Base-by-base conservation (phyloP, 2,797 vertebrate species). In the Alcedo quadribrachys region DNA sequence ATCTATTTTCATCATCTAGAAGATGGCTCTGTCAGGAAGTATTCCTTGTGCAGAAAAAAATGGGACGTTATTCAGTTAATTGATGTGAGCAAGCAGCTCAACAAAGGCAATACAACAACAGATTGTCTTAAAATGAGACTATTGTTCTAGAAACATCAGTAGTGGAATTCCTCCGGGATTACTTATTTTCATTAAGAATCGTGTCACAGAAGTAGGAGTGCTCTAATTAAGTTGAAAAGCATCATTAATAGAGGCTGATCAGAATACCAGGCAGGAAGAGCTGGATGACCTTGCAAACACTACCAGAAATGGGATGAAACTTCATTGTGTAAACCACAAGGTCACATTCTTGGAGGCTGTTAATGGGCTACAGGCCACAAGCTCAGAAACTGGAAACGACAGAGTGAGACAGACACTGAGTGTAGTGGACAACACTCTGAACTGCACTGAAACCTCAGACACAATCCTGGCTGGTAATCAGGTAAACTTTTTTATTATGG, bases 171-270 rank as follows among this genome's bases (percentile, higher is more conserved):
- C 65, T 84, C 20, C 35, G 79, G 75, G 40, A 63, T 76, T 79
- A 53, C 53, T 85, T 93, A 60, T 88, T 95, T 92, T 90, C 57
- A 53, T 81, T 73, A 84, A 45, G 6, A 88, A 73, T 53, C 43
- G 10, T 17, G 48, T 65, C 43, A 92, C 32, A 88, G 66, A 89
- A 90, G 20, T 51, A 18, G n/a, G n/a, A 91, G 33, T 42, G 18
- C 28, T 76, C 15, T 67, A 81, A 69, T 79, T 62, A 81, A 84
- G 28, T 24, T 53, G 43, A 33, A 84, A 90, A 81, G 8, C 51
- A 37, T 73, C 11, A 5, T 73, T 88, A 90, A 55, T 50, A 67
- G 63, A 83, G 27, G 11, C 81, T 69, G 65, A 83, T 53, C 42
- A 71, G 76, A 78, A 78, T 33, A 83, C 22, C 20, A 63, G 61